A percentile compares a stretch with the other conserved stretches of the same genome.
These are phyloP conservation scores for Drosophila sulfurigaster DNA, from an alignment of 1,140 invertebrate genomes.

Conservation along the genomic window DNA sequence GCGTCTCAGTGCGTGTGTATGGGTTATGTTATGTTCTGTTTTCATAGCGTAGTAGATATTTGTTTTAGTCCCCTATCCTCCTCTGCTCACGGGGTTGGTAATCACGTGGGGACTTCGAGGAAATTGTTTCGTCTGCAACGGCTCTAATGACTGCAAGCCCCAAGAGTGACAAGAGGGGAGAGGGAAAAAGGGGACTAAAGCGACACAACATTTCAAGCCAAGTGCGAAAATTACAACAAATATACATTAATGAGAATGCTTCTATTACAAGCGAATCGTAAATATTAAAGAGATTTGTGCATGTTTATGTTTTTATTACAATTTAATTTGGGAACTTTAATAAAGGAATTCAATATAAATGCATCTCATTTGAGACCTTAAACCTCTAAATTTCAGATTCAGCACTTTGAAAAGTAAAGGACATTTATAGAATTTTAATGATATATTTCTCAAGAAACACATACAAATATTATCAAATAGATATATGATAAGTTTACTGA, in stretches of 20 bases:
- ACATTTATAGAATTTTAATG: too few relatives aligned
- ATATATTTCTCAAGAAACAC: too few relatives aligned
- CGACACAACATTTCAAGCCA: neutral
- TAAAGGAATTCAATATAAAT: neutral
- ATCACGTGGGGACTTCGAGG: slow-evolving; percentile 21
- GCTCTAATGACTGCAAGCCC: slow-evolving; percentile 54
- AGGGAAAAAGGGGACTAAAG: neutral
- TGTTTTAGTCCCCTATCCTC: slow-evolving; percentile 13
- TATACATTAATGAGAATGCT: slow-evolving; percentile 19
- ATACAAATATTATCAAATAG: too few relatives aligned
- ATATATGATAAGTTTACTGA: too few relatives aligned
- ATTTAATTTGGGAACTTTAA: neutral
- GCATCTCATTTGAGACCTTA: too few relatives aligned
- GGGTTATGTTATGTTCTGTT: slow-evolving; percentile 22
- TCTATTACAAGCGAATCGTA: slow-evolving; percentile 5
- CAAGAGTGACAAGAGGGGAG: neutral
- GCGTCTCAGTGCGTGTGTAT: neutral
- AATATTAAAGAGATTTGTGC: slow-evolving; percentile 6
- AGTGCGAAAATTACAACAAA: slow-evolving; percentile 23
- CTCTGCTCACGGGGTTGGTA: neutral
- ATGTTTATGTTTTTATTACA: neutral
- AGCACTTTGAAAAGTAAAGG: too few relatives aligned
- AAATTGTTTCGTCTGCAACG: slow-evolving; percentile 68
- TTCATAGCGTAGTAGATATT: slow-evolving; percentile 46
- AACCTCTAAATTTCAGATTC: too few relatives aligned